These are phyloP conservation scores for Pseudococcus jackbeardsleyi DNA, from an alignment of 2,888 invertebrate genomes.

Conservation along the genomic window DNA sequence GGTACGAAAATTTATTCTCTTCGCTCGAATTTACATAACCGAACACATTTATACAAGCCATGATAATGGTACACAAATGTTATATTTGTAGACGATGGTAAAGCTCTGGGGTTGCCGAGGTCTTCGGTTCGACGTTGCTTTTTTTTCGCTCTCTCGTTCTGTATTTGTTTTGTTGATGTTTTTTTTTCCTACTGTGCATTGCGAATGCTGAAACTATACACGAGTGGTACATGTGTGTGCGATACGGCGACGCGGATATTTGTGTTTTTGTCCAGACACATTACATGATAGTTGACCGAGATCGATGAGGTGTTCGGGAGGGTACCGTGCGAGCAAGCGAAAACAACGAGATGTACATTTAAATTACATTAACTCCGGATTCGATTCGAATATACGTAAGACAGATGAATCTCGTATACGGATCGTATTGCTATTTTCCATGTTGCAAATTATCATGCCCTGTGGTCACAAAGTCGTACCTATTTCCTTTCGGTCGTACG, in stretches of 20 bases:
- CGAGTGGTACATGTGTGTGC: neutral
- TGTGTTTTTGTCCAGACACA: slow-evolving; percentile 9
- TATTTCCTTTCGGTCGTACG: neutral
- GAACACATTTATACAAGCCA: slow-evolving; percentile 49
- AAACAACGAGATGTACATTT: slow-evolving; percentile 33
- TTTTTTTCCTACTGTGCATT: neutral
- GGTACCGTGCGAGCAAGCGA: neutral
- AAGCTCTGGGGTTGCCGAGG: neutral
- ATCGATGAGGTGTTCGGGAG: neutral
- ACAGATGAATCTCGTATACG: slow-evolving; percentile 22
- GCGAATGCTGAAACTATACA: neutral
- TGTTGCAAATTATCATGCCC: neutral
- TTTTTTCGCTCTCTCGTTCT: neutral
- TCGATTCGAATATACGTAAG: slow-evolving; percentile 18
- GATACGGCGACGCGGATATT: neutral
- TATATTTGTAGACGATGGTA: slow-evolving; percentile 19
- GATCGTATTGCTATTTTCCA: slow-evolving; percentile 11
- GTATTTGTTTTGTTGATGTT: neutral
- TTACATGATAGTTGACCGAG: slow-evolving; percentile 31
- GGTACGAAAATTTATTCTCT: slow-evolving; percentile 57
- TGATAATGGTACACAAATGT: slow-evolving; percentile 51
- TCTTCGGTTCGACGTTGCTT: neutral
- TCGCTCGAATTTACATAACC: slow-evolving; percentile 47
- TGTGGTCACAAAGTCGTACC: neutral
- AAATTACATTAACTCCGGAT: slow-evolving; percentile 13